Evolutionary conservation across 2,797 vertebrate genomes (phyloP).

Genomic region (Arvicola amphibius): DNA sequence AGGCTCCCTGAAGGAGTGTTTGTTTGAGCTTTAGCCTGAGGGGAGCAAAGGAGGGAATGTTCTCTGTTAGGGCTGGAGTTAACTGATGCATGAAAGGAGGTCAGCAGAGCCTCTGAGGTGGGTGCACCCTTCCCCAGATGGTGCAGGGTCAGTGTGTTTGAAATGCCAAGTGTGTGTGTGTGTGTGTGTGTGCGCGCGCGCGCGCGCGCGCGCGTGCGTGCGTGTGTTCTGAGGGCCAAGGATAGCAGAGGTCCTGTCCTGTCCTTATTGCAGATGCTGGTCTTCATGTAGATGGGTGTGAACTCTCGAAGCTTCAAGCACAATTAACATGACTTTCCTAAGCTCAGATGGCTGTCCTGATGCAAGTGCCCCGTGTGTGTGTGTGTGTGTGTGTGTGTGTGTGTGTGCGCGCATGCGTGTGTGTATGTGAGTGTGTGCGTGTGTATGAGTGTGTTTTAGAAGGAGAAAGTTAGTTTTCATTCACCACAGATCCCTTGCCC

Average conservation of each 20-base stretch:
- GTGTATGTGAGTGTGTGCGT: neutral
- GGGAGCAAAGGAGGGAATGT: neutral
- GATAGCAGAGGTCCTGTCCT: neutral
- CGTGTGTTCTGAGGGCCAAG: neutral
- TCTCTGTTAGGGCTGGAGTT: neutral
- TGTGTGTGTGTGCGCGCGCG: too few relatives aligned
- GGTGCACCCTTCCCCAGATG: accelerated
- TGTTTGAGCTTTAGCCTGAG: neutral
- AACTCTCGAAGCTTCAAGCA: neutral
- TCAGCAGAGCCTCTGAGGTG: neutral
- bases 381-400: accelerated
- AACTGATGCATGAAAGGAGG: too few relatives aligned
- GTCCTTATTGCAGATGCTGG: neutral
- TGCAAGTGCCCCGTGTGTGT: accelerated
- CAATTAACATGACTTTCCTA: too few relatives aligned
- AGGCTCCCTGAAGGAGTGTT: neutral
- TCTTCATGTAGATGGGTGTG: neutral
- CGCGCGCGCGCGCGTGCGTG: too few relatives aligned
- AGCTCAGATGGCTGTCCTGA: neutral
- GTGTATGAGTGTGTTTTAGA: neutral
- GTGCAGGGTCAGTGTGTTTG: neutral
- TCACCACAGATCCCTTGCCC: neutral
- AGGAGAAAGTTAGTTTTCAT: neutral
- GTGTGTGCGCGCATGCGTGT: neutral
- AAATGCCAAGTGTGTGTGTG: too few relatives aligned